A percentile compares a stretch with the other conserved stretches of the same genome.
Conservation (phyloP, 2,888 invertebrate genomes). For the Diadromus collaris region DNA sequence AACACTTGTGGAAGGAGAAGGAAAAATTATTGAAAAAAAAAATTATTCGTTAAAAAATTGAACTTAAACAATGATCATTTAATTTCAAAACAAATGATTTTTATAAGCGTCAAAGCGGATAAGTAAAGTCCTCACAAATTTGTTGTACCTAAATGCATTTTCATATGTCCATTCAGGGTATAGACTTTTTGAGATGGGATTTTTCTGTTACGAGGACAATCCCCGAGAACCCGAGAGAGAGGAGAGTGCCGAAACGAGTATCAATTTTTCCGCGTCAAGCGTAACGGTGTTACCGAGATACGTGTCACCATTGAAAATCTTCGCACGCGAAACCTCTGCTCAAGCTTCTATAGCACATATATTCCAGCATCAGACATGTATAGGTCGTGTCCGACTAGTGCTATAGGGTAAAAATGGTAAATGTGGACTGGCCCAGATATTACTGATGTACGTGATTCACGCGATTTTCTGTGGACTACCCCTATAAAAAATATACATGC, state of each 20-base stretch:
- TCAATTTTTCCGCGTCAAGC: slow-evolving; percentile 53
- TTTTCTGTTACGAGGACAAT: slow-evolving; percentile 35
- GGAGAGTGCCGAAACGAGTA: slow-evolving; percentile 44
- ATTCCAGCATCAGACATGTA: background rate
- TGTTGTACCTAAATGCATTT: background rate
- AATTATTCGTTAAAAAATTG: background rate
- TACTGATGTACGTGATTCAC: background rate
- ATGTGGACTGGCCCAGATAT: background rate
- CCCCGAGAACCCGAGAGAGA: slow-evolving; percentile 1
- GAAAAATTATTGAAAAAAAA: background rate
- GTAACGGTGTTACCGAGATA: background rate
- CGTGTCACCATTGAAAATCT: slow-evolving; percentile 51
- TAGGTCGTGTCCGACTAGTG: background rate
- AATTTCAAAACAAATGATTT: background rate
- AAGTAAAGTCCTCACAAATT: background rate
- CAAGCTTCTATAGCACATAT: slow-evolving; percentile 9
- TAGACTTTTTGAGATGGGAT: slow-evolving; percentile 29
- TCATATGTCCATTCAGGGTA: background rate
- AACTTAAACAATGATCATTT: background rate
- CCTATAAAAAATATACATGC: background rate
- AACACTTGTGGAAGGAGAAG: background rate
- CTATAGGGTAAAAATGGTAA: background rate
- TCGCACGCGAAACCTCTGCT: slow-evolving; percentile 27
- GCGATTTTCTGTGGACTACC: too few species aligned
- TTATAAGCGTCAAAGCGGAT: background rate